A percentile compares a stretch with the other conserved stretches of the same genome.
phyloP scores from a whole-genome alignment of 2,797 vertebrate genomes.

The Prunella strophiata region DNA sequence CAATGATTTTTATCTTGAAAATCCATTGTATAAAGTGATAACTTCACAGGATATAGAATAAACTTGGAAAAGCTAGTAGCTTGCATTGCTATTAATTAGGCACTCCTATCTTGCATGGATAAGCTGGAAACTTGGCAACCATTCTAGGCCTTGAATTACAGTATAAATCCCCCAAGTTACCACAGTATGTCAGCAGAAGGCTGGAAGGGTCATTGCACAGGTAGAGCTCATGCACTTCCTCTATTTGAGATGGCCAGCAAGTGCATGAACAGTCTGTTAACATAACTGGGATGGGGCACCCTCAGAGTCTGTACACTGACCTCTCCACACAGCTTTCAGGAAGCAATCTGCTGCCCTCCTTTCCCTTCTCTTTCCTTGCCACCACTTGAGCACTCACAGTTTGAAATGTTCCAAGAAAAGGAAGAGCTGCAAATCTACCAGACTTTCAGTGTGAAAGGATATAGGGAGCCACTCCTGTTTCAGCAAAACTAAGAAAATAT shows the following conservation, averaged over 20 bases:
- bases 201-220: not conserved
- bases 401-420: not conserved
- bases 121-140: not conserved
- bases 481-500: not conserved
- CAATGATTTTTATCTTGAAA: not conserved
- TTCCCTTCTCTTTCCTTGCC: not conserved
- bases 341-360: not conserved
- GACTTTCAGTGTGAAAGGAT: not conserved
- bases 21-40: not conserved
- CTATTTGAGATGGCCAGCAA: not conserved
- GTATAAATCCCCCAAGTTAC: not conserved
- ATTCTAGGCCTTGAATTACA: not conserved
- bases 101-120: not conserved
- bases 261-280: not conserved
- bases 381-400: not conserved
- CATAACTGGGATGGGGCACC: not conserved
- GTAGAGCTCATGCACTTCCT: not conserved
- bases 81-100: not conserved
- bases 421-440: not conserved
- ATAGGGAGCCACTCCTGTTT: not conserved
- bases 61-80: not conserved
- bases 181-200: not conserved
- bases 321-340: not conserved
- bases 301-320: not conserved
- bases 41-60: not conserved